phyloP scores from a whole-genome alignment of 2,888 invertebrate species.

The Lepidochrysops patricia region DNA sequence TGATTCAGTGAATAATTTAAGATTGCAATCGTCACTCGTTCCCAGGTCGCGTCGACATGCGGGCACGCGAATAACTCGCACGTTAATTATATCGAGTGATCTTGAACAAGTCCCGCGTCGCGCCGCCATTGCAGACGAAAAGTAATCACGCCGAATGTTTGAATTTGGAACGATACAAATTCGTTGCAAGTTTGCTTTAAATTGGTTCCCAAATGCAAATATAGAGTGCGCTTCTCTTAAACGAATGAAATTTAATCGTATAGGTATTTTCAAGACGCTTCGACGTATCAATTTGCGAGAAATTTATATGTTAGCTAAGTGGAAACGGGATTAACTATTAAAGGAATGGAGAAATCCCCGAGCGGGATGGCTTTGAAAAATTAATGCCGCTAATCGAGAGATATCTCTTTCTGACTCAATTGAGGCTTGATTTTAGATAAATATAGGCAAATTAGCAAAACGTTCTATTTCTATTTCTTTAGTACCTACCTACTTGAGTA shows the following conservation, averaged over 20 bases:
- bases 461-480: too few relatives aligned
- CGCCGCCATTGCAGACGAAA: conserved; percentile 39
- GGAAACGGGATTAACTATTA: conserved; percentile 10
- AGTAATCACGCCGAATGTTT: conserved; percentile 44
- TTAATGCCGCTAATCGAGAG: neutral
- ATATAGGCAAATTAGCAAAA: too few relatives aligned
- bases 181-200: conserved; percentile 24
- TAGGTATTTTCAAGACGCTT: neutral
- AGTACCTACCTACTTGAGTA: too few relatives aligned
- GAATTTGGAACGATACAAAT: conserved; percentile 39
- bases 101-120: conserved; percentile 44
- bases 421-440: neutral
- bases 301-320: conserved; percentile 1
- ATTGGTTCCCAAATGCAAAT: conserved; percentile 17
- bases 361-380: neutral
- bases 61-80: conserved; percentile 67
- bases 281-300: neutral
- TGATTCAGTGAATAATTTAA: conserved; percentile 37
- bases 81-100: conserved; percentile 67
- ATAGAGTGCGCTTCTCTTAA: conserved; percentile 12
- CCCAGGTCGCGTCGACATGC: conserved; percentile 56
- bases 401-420: neutral
- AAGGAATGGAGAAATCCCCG: neutral
- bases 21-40: conserved; percentile 39
- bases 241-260: neutral